A percentile compares a stretch with the other conserved stretches of the same genome.
Conservation (phyloP, 2,113 vertebrate species). For the Dasyurus viverrinus region DNA sequence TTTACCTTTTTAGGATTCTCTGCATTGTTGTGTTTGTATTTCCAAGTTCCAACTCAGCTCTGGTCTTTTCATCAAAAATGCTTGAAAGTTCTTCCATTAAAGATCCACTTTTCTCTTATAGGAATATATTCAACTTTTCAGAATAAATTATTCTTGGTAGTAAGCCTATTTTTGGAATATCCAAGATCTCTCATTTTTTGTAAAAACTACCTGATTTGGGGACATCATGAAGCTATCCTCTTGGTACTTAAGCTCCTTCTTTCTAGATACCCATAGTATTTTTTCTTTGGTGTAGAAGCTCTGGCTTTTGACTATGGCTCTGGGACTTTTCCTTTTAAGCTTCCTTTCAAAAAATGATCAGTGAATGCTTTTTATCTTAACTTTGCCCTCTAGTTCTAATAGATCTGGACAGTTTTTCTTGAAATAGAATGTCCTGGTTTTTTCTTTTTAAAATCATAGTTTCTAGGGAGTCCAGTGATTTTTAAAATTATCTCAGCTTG, state of each 20-base stretch:
- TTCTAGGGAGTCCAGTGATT: background rate
- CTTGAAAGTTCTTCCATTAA: background rate
- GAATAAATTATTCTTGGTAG: background rate
- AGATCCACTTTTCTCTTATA: background rate
- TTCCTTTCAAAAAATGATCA: background rate
- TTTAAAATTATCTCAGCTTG: background rate
- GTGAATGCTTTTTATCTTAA: background rate
- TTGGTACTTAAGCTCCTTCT: background rate
- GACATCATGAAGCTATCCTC: background rate
- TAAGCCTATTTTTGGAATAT: background rate
- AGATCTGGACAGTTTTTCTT: background rate
- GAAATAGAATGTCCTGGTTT: background rate
- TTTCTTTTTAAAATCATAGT: background rate
- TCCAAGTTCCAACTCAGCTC: background rate
- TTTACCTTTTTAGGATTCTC: background rate
- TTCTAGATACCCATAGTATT: background rate
- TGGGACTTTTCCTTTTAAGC: background rate
- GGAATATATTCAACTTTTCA: background rate
- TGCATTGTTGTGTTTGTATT: background rate
- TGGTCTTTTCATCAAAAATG: background rate
- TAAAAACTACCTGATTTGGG: background rate
- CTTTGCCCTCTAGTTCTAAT: background rate
- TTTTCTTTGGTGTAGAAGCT: background rate
- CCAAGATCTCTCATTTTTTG: background rate
- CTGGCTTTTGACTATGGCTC: background rate